Evolutionary conservation across 2,113 vertebrate species (phyloP), one percentile per base, ranked within the genome.

Genomic region (Setophaga petechia): DNA sequence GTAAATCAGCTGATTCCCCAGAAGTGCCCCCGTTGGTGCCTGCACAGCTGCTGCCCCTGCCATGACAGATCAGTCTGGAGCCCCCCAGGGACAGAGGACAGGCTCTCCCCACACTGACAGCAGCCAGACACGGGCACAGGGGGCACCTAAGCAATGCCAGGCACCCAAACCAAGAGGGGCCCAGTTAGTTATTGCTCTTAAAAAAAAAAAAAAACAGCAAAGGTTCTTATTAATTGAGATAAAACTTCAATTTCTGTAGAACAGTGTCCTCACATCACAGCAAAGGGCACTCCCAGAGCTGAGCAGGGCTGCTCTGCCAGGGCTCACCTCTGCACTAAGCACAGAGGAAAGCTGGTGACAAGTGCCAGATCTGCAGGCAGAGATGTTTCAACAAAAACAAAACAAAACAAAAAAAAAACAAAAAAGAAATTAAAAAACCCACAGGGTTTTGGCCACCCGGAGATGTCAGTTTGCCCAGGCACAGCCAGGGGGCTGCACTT

Each of bases 341-440:
- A 5, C 39, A 23, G n/a, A 43, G 27, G 1, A 6, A n/a, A 37
- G 0, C 33, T 2, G 10, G 3, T 33, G 43, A 10, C 21, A 35
- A 43, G 19, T 4, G 46, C 4, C 6, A 66, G 11, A 31, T 41
- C 73, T 61, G 46, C 49, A 22, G 5, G 1, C 31, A 9, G 44
- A 41, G 23, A 18, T 21, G 16, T 25, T 61, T n/a, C 6, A 37
- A 37, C 37, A 37, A 37, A 28, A 20, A 52, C 16, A 7, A 28
- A 49, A 2, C 19, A 24, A n/a, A 30, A 37, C 9, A 10, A 37
- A 39, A 37, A 37, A 37, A 37, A 37, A 37, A 8, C 37, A 37
- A 37, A 37, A 37, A 37, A 37, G 37, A 37, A 37, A 37, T 37
- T 37, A 9, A 37, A 37, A 37, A 37, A 37, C 37, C 37, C 37